These are phyloP conservation scores for Parasteatoda lunata DNA, from an alignment of 2,888 invertebrate genomes.

Conservation along the genomic window DNA sequence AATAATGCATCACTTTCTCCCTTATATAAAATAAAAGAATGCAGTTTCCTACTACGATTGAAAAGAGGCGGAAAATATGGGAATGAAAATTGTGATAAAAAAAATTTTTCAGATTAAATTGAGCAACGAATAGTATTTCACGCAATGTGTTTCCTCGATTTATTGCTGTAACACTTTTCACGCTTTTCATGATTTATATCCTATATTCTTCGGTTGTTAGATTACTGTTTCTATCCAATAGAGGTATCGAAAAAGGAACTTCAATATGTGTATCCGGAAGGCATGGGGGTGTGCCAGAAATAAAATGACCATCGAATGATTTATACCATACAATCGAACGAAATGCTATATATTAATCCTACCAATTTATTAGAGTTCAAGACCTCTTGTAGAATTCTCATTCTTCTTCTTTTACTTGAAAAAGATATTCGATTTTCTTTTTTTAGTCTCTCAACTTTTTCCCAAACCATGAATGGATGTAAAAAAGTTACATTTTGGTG, in stretches of 20 bases:
- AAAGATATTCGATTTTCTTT: slow-evolving; percentile 36
- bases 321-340: slow-evolving; percentile 61
- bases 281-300: not conserved
- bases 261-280: slow-evolving; percentile 29
- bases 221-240: slow-evolving; percentile 15
- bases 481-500: too few species aligned
- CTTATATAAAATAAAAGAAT: too few species aligned
- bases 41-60: too few species aligned
- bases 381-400: slow-evolving; percentile 37
- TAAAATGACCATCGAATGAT: slow-evolving; percentile 39
- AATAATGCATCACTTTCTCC: too few species aligned
- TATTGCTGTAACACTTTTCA: slow-evolving; percentile 49
- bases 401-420: slow-evolving; percentile 39
- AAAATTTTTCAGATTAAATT: slow-evolving; percentile 47
- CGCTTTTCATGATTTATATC: slow-evolving; percentile 15
- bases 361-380: slow-evolving; percentile 62
- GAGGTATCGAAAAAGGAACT: slow-evolving; percentile 27
- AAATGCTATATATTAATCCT: slow-evolving; percentile 62
- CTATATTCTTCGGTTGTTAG: slow-evolving; percentile 7
- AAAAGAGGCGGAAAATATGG: slow-evolving; percentile 25
- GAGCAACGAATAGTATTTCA: slow-evolving; percentile 49
- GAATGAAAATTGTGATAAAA: slow-evolving; percentile 39
- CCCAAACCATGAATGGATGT: too few species aligned
- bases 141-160: slow-evolving; percentile 53
- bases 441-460: not conserved